Base-by-base conservation (phyloP, 2,797 vertebrate genomes). In the Zalophus californianus region DNA sequence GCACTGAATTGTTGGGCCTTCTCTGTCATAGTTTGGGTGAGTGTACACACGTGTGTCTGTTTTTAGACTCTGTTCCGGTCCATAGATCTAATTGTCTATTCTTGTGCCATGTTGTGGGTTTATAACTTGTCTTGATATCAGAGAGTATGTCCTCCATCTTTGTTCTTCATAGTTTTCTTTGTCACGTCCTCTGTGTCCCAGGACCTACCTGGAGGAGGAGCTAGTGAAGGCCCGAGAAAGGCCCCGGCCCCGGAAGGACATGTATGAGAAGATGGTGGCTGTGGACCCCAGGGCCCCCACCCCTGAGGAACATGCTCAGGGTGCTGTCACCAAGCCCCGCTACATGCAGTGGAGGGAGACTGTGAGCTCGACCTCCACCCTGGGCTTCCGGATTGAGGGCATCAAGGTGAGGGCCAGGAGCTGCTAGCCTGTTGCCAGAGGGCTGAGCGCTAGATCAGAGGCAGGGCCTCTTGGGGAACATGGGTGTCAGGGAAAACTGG, bases 201-300 rank as follows among this genome's bases (percentile, higher is more conserved):
- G 99, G 91, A 99, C 99, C 9, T 99, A 99, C 97, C 99, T 99
- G 95, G 99, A 99, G 92, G 99, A 99, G 9, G 99, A 99, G 96
- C 92, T 99, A 52, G 88, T 94, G 15, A 99, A 99, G 98, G 99
- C 99, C 0, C 99, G 97, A 15, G 98, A 97, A 35, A 98, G 99
- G 41, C 96, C 98, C 50, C 98, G 90, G 9, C 98, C 99, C 85
- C 98, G 99, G 29, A 99, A 96, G 15, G 99, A 99, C 97, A 99
- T 99, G 99, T 99, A 99, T 94, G 99, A 99, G 96, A 99, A 99
- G 98, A 99, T 99, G 99, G 66, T 99, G 93, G 99, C 99, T 83
- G 97, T 98, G 89, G 99, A 99, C 90, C 99, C 99, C 0, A 93
- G 96, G 0, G 99, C 99, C 62, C 99, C 98, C 5, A 99, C 99